Percentiles rank a stretch among this genome's conserved stretches.
These are phyloP conservation scores for Marcusenius ussheri DNA, from an alignment of 2,113 vertebrate species.

Conservation along the genomic window DNA sequence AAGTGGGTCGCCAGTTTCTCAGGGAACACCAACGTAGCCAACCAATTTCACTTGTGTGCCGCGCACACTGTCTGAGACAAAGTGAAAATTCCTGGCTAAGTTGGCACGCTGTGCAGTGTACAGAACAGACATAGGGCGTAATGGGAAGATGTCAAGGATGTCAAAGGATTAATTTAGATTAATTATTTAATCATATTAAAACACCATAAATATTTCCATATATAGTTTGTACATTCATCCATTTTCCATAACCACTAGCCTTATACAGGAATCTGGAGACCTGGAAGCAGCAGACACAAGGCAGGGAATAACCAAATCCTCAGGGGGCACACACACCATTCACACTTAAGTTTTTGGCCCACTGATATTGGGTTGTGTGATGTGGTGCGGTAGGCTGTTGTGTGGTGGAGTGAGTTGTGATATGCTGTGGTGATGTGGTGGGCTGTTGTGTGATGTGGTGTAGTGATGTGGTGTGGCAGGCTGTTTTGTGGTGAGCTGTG, in stretches of 20 bases:
- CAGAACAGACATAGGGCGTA: neutral
- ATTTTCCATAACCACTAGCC: too few species aligned
- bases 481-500: neutral
- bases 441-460: too few species aligned
- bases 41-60: neutral
- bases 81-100: neutral
- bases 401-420: neutral
- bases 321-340: too few species aligned
- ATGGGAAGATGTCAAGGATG: neutral
- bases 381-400: neutral
- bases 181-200: neutral
- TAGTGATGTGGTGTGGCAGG: too few species aligned
- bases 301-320: too few species aligned
- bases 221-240: neutral
- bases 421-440: neutral
- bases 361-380: neutral
- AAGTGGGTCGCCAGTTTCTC: neutral
- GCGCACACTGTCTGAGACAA: neutral
- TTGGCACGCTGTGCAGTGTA: neutral
- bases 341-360: too few species aligned
- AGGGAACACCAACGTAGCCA: neutral
- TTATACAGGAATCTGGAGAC: too few species aligned
- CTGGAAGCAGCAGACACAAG: too few species aligned
- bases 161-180: neutral
- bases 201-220: neutral